Evolutionary conservation across 2,797 vertebrate species (phyloP).

Genomic region (Coregonus sp.): DNA sequence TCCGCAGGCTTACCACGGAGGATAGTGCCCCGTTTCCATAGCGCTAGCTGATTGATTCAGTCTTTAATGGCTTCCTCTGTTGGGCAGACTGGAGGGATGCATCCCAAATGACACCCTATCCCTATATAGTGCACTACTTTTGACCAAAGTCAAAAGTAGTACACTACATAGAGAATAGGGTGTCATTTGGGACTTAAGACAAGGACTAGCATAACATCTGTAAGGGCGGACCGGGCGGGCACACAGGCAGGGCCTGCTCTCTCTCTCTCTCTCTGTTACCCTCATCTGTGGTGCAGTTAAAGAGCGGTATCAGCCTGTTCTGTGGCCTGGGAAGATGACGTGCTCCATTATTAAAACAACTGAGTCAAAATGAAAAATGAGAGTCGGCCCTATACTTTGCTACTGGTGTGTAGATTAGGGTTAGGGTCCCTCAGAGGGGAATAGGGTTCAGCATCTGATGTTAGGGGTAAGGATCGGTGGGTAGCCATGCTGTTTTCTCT

Average conservation of each 20-base stretch:
- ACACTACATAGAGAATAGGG: too few relatives aligned
- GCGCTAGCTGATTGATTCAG: constrained; percentile 64
- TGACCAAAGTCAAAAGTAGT: too few relatives aligned
- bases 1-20: constrained; percentile 68
- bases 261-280: constrained; percentile 55
- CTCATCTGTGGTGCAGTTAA: constrained; percentile 75
- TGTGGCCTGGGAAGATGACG: constrained; percentile 74
- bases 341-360: constrained; percentile 73
- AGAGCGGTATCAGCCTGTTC: constrained; percentile 71
- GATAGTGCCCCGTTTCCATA: constrained; percentile 65
- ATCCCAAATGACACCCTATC: neutral
- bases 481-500: too few relatives aligned
- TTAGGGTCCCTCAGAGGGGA: constrained; percentile 23
- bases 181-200: too few relatives aligned
- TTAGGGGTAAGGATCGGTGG: constrained; percentile 9
- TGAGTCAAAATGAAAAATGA: constrained; percentile 68
- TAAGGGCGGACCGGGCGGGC: constrained; percentile 42
- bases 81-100: neutral
- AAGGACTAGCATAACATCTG: neutral
- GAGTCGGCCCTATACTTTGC: constrained; percentile 36
- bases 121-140: neutral
- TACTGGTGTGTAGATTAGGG: constrained; percentile 59
- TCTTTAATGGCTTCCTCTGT: constrained; percentile 73
- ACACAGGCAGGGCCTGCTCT: constrained; percentile 9
- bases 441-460: constrained; percentile 50